Conservation (phyloP, 2,888 invertebrate species). For the Criorhina ranunculi region DNA sequence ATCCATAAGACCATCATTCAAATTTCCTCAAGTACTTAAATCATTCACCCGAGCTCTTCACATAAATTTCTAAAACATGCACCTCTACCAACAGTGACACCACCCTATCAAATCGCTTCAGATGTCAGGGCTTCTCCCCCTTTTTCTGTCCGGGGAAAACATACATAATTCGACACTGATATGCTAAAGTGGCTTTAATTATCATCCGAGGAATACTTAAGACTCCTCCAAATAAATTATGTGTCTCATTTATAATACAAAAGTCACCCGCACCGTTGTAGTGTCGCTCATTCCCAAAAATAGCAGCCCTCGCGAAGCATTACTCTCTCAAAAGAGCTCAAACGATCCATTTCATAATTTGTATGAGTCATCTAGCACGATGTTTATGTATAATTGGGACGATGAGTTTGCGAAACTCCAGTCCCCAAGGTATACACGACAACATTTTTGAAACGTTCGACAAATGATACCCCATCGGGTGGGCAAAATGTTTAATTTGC, state of each 20-base stretch:
- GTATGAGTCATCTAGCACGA: constrained; percentile 45
- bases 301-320: constrained; percentile 30
- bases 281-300: constrained; percentile 50
- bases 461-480: constrained; percentile 2
- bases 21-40: constrained; percentile 14
- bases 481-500: constrained; percentile 35
- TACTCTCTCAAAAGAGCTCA: background rate
- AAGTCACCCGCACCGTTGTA: constrained; percentile 38
- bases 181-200: constrained; percentile 66
- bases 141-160: constrained; percentile 4
- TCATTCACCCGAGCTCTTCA: constrained; percentile 3
- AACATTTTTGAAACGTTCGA: constrained; percentile 12
- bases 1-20: background rate
- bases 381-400: constrained; percentile 2
- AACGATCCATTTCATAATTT: constrained; percentile 28
- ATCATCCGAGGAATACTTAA: constrained; percentile 38
- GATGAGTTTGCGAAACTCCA: constrained; percentile 45
- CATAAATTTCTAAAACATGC: constrained; percentile 36
- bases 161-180: constrained; percentile 59
- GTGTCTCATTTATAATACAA: constrained; percentile 42
- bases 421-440: constrained; percentile 26
- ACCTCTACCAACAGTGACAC: constrained; percentile 12
- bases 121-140: constrained; percentile 11
- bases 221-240: constrained; percentile 45
- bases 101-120: constrained; percentile 26